These are phyloP conservation scores for Recurvirostra avosetta DNA, from an alignment of 2,113 vertebrate species.

Conservation along the genomic window DNA sequence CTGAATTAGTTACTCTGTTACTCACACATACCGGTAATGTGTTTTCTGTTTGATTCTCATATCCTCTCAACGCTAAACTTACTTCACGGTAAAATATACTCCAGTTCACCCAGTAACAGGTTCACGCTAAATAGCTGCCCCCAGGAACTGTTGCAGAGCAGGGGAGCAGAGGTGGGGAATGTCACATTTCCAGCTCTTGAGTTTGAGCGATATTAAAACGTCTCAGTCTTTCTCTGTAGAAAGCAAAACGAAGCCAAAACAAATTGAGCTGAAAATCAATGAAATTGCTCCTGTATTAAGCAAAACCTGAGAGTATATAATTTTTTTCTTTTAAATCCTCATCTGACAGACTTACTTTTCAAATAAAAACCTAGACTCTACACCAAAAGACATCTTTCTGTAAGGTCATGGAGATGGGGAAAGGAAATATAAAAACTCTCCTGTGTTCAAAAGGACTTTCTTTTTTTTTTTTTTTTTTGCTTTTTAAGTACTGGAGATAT, in stretches of 20 bases:
- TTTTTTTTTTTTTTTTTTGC: not conserved
- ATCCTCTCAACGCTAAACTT: not conserved
- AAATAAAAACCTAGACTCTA: not conserved
- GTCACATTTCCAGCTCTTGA: not conserved
- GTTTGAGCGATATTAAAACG: not conserved
- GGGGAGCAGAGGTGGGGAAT: not conserved
- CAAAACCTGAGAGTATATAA: not conserved
- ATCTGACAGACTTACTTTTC: not conserved
- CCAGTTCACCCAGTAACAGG: not conserved
- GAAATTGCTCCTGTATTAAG: not conserved
- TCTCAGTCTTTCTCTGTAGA: not conserved
- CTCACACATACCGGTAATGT: not conserved
- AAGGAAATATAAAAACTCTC: not conserved
- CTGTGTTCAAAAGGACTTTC: not conserved
- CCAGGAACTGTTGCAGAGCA: not conserved
- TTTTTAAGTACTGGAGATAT: not conserved
- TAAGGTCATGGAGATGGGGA: not conserved
- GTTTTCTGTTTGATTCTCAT: not conserved
- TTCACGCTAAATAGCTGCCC: not conserved
- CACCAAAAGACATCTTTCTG: not conserved
- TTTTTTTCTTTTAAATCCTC: not conserved
- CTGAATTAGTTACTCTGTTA: not conserved
- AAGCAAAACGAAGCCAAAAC: not conserved
- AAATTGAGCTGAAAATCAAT: slow-evolving; percentile 6
- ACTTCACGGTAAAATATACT: not conserved